Base-by-base conservation (phyloP, 1,140 invertebrate species). In the Sarcophaga peregrina region DNA sequence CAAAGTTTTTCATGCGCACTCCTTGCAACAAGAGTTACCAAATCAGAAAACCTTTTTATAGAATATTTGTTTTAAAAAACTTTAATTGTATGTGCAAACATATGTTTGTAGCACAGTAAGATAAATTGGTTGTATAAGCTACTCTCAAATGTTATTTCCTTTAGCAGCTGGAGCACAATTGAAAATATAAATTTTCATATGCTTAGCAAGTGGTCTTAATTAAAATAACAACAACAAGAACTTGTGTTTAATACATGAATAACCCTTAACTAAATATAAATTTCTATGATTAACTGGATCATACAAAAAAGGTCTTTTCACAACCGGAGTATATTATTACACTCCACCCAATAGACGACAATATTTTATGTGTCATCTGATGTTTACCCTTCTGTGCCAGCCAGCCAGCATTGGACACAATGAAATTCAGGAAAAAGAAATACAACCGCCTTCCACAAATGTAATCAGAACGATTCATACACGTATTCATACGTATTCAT, bases 361-460 rank as follows among this genome's bases (percentile, higher is more conserved):
- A 78, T 78, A 78, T 78, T 78, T 78, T 20, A 78, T 50, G n/a
- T 52, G 47, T 78, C 74, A 76, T 17, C 25, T 52, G 47, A 20
- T 78, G 54, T 8, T 47, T 78, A 37, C 25, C 25, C 4, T 37
- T 4, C 4, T 37, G 25, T n/a, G n/a, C 9, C 75, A 50, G 50
- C 25, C 75, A 13, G 13, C 72, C 37, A 45, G 73, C 50, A 52
- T 10, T 52, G 13, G 13, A 10, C 62, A 10, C 62, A 68, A 62
- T n/a, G 17, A 68, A 68, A 20, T 17, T n/a, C 58, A 62, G 8
- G 13, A n/a, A 37, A 37, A 4, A 2, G 15, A 58, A 58, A 68
- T 37, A n/a, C n/a, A n/a, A 68, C n/a, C 20, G 20, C 62, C 62
- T 78, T 6, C 75, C 75, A 76, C 17, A n/a, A 48, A 1, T 9